These are phyloP conservation scores for Epicampocera succincta DNA, from an alignment of 2,888 invertebrate genomes.

Conservation along the genomic window DNA sequence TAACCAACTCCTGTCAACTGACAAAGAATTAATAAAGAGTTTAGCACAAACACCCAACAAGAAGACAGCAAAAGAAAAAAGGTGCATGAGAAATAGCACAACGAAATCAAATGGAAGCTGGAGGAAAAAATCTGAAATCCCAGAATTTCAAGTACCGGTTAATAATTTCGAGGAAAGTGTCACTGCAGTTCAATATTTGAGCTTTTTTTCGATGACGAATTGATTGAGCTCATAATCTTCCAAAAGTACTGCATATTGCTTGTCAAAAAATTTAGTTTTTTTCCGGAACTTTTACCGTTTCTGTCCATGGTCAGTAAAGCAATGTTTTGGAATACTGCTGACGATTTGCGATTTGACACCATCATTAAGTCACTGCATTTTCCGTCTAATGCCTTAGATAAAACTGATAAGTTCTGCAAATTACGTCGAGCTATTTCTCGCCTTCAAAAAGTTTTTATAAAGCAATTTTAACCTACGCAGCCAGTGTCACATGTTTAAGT, in stretches of 20 bases:
- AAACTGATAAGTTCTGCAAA: constrained; percentile 29
- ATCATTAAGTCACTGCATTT: constrained; percentile 31
- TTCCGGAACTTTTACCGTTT: too few relatives aligned
- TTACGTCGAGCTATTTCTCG: constrained; percentile 23
- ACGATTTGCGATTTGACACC: constrained; percentile 47
- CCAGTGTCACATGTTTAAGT: constrained; percentile 30
- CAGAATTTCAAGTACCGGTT: constrained; percentile 8
- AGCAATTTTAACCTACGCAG: constrained; percentile 8
- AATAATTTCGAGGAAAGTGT: constrained; percentile 9
- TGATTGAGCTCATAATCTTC: constrained; percentile 31
- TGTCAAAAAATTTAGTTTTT: constrained; percentile 27
- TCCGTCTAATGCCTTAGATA: constrained; percentile 46
- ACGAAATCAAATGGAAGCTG: constrained; percentile 5
- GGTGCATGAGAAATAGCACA: background rate
- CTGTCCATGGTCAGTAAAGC: too few relatives aligned
- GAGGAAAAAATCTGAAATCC: constrained; percentile 12
- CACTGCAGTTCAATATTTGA: background rate
- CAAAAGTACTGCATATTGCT: constrained; percentile 3
- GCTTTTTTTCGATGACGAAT: constrained; percentile 11
- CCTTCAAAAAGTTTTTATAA: constrained; percentile 28
- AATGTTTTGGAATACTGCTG: constrained; percentile 42
- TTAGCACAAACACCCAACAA: too few relatives aligned
- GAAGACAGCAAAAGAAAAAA: background rate
- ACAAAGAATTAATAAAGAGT: too few relatives aligned
- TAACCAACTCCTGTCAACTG: background rate